Base-by-base conservation (phyloP, 2,797 vertebrate genomes). In the Antennarius maculatus region DNA sequence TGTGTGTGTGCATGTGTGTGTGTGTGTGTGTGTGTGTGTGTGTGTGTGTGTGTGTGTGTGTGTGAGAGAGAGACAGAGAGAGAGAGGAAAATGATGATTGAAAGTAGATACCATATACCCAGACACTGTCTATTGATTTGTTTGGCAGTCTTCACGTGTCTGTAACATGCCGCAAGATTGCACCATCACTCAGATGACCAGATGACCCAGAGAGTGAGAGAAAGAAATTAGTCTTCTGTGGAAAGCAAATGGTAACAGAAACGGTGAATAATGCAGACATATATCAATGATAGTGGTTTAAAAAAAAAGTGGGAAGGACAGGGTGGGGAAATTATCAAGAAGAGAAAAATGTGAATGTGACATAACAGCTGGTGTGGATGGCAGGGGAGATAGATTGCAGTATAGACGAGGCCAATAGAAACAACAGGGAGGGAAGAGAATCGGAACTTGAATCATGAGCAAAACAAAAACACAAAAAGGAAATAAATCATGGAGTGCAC, bases 141-240 rank as follows among this genome's bases (percentile, higher is more conserved):
- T 84, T 92, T 91, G 89, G 88, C 87, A 91, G 87, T 91, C 88
- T 84, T 79, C 83, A 88, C 88, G 83, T 90, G 87, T 86, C 86
- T 85, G 82, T 81, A 86, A 88, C 87, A 79, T 67, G 65, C 85
- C n/a, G 57, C 79, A 29, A 80, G 83, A 85, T 88, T 84, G 82
- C 86, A 88, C 84, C 89, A 89, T 89, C 83, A 82, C 83, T 89
- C 88, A 89, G 2, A 11, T 47, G 73, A 79, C 63, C 88, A 89
- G 2, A 11, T 47, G 73, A 79, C 63, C 66, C 41, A 15, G 53
- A 54, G 72, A 60, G 68, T 48, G 42, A 49, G 50, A 61, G 74
- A 64, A 29, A 63, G 59, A 69, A 79, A 71, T 55, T 42, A 46
- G 58, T 51, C 63, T 73, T 18, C 50, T 16, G 18, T 28, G 27